Evolutionary conservation across 2,797 vertebrate species (phyloP).

Genomic region (Anabas testudineus): DNA sequence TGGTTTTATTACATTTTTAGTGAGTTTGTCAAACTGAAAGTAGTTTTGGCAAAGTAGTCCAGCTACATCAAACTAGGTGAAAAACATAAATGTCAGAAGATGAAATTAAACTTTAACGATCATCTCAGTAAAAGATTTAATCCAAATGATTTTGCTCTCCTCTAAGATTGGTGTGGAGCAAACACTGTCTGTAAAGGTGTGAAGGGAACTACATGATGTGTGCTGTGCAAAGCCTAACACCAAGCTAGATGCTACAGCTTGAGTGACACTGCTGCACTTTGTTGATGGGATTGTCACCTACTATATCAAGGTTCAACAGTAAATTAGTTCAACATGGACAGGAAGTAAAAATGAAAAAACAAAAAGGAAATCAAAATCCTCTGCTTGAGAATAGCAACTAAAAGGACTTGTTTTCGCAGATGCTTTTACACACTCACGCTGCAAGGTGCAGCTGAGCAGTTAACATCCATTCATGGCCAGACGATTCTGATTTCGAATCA

Average conservation of each 20-base stretch:
- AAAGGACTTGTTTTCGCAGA: background rate
- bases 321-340: too few relatives aligned
- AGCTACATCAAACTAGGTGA: background rate
- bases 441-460: background rate
- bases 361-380: too few relatives aligned
- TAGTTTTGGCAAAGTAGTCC: background rate
- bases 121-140: background rate
- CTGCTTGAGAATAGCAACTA: too few relatives aligned
- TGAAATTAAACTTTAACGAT: constrained; percentile 11
- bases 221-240: too few relatives aligned
- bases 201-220: too few relatives aligned
- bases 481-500: background rate
- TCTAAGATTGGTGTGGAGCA: background rate
- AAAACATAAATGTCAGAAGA: background rate
- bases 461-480: background rate
- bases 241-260: too few relatives aligned
- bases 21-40: constrained; percentile 1
- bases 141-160: background rate
- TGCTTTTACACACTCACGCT: background rate
- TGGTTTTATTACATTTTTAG: background rate
- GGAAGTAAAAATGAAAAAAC: too few relatives aligned
- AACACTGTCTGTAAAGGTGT: background rate
- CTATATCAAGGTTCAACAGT: too few relatives aligned
- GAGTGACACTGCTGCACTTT: too few relatives aligned
- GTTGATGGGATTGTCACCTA: too few relatives aligned